Percentiles rank a stretch among this genome's conserved stretches.
Conservation (phyloP, 2,113 vertebrate genomes). For the Megaleporinus macrocephalus region DNA sequence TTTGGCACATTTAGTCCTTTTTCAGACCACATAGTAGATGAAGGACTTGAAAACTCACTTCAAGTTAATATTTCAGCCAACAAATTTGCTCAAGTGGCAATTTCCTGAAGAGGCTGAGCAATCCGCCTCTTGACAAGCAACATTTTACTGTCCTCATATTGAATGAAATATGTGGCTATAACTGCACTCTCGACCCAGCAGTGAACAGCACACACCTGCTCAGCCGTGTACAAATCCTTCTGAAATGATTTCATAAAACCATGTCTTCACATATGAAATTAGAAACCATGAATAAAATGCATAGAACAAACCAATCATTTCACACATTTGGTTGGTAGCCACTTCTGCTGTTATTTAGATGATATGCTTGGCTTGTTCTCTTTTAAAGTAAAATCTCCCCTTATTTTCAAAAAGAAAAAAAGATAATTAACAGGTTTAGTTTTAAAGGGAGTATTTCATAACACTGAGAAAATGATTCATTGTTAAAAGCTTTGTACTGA, state of each 20-base stretch:
- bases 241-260: constrained; percentile 40
- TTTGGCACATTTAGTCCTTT: not conserved
- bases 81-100: constrained; percentile 41
- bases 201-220: not conserved
- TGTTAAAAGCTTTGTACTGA: not conserved
- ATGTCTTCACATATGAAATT: constrained; percentile 22
- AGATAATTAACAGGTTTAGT: constrained; percentile 11
- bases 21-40: not conserved
- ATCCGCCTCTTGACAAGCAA: constrained; percentile 21
- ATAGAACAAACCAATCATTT: constrained; percentile 28
- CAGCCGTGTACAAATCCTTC: not conserved
- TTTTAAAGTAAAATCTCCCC: not conserved
- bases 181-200: constrained; percentile 16
- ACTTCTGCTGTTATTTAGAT: constrained; percentile 13
- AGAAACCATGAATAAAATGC: constrained; percentile 22
- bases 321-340: not conserved
- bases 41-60: not conserved
- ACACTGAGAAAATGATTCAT: constrained; percentile 3
- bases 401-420: not conserved
- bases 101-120: constrained; percentile 36
- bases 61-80: constrained; percentile 36
- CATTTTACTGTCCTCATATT: constrained; percentile 32
- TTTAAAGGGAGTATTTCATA: not conserved
- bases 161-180: constrained; percentile 25
- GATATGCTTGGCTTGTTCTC: not conserved